phyloP scores from a whole-genome alignment of 2,113 vertebrate species.

The Tinamus guttatus region DNA sequence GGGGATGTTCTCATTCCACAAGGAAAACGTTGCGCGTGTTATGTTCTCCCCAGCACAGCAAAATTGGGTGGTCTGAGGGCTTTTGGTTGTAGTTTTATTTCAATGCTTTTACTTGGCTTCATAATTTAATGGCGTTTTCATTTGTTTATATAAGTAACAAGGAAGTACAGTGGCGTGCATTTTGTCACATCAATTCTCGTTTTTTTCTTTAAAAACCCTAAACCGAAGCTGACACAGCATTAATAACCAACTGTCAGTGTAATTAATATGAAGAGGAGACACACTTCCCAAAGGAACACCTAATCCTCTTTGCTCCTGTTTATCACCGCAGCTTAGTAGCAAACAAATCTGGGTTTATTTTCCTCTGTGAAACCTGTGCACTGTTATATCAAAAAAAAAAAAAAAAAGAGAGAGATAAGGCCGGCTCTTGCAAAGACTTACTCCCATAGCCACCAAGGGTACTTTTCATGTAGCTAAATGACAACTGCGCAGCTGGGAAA shows the following conservation, averaged over 20 bases:
- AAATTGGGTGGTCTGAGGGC: not conserved
- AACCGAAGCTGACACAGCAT: slow-evolving; percentile 35
- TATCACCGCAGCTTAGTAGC: not conserved
- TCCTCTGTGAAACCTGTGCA: not conserved
- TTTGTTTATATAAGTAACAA: slow-evolving; percentile 9
- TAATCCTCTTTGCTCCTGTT: slow-evolving; percentile 2
- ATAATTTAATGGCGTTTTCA: not conserved
- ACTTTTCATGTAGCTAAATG: not conserved
- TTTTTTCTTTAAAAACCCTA: not conserved
- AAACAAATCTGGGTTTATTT: slow-evolving; percentile 44
- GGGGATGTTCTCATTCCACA: not conserved
- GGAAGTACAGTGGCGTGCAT: not conserved
- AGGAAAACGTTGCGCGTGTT: not conserved
- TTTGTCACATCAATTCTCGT: not conserved
- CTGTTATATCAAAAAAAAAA: not conserved
- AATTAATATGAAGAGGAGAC: slow-evolving; percentile 23
- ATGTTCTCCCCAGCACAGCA: not conserved
- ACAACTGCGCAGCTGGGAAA: not conserved
- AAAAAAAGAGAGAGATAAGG: not conserved
- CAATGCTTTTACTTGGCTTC: not conserved
- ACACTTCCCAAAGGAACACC: not conserved
- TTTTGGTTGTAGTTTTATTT: not conserved
- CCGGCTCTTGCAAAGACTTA: not conserved
- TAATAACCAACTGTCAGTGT: not conserved
- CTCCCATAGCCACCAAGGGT: slow-evolving; percentile 39